Percentiles rank a stretch among this genome's conserved stretches.
Evolutionary conservation across 2,113 vertebrate species (phyloP).

Genomic region (Hippocampus barbouri): DNA sequence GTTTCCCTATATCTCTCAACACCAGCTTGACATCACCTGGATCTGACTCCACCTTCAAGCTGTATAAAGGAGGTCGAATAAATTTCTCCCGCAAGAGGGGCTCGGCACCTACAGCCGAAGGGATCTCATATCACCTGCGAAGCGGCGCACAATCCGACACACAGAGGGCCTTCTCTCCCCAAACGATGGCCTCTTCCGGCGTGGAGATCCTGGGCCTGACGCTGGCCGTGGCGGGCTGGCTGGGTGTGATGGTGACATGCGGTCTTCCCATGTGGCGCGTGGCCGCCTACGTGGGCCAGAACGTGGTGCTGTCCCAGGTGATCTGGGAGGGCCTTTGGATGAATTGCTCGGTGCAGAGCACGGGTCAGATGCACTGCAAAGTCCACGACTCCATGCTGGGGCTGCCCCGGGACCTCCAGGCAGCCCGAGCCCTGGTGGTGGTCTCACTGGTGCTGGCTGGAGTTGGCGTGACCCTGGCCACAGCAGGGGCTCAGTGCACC

Average conservation of each 20-base stretch:
- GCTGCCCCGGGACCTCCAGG: conserved; percentile 69
- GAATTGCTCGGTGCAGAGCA: conserved; percentile 81
- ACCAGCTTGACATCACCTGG: conserved; percentile 58
- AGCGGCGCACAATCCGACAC: conserved; percentile 46
- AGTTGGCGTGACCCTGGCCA: conserved; percentile 62
- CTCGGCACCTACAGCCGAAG: conserved; percentile 42
- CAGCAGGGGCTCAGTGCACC: conserved; percentile 78
- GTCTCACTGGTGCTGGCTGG: conserved; percentile 67
- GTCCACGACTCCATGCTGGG: conserved; percentile 77
- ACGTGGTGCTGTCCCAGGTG: conserved; percentile 78
- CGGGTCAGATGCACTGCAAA: conserved; percentile 78
- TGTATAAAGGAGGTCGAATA: conserved; percentile 74
- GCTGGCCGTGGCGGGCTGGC: conserved; percentile 75
- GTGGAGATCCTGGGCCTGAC: conserved; percentile 77
- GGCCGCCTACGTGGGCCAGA: conserved; percentile 74
- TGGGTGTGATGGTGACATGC: conserved; percentile 76
- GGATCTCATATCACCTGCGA: conserved; percentile 68
- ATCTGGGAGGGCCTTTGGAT: conserved; percentile 81
- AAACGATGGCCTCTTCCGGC: conserved; percentile 71
- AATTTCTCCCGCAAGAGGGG: conserved; percentile 59
- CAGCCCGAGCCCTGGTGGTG: conserved; percentile 69
- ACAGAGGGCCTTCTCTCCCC: conserved; percentile 44
- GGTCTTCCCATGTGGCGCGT: conserved; percentile 79
- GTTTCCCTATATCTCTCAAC: background rate
- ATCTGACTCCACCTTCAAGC: conserved; percentile 77